These are phyloP conservation scores for Marmota monax DNA, from an alignment of 2,113 vertebrate genomes.

Conservation along the genomic window DNA sequence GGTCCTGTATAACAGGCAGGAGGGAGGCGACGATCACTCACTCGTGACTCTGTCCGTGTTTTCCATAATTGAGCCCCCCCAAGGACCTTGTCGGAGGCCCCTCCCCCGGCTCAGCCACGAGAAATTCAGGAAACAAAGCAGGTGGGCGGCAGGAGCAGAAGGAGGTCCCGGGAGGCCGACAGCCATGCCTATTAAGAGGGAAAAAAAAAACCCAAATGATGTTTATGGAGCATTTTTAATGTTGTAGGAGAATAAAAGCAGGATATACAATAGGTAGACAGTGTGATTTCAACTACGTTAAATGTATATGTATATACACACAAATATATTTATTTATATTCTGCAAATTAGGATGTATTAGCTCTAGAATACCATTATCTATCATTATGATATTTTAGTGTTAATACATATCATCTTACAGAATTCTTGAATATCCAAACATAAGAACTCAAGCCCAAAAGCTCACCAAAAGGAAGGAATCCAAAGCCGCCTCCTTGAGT, in stretches of 20 bases:
- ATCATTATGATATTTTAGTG: background rate
- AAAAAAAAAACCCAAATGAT: background rate
- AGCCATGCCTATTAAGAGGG: background rate
- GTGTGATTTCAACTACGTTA: background rate
- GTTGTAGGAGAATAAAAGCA: background rate
- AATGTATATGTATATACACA: background rate
- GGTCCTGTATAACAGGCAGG: constrained; percentile 14
- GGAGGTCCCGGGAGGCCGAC: background rate
- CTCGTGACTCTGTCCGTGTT: constrained; percentile 53
- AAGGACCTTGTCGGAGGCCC: constrained; percentile 41
- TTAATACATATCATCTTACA: background rate
- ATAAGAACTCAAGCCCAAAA: background rate
- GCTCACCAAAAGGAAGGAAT: background rate
- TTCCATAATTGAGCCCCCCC: constrained; percentile 27
- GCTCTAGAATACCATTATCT: background rate
- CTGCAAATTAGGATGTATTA: too few relatives aligned
- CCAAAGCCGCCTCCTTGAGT: background rate
- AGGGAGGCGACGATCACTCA: constrained; percentile 60
- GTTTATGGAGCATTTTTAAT: constrained; percentile 46
- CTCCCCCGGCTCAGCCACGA: constrained; percentile 46
- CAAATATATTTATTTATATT: background rate
- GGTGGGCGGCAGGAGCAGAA: background rate
- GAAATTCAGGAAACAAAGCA: constrained; percentile 52
- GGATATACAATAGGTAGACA: background rate
- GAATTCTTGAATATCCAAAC: background rate